Percentiles rank a stretch among this genome's conserved stretches.
phyloP scores from a whole-genome alignment of 1,140 invertebrate genomes.

The Meloidogyne exigua region DNA sequence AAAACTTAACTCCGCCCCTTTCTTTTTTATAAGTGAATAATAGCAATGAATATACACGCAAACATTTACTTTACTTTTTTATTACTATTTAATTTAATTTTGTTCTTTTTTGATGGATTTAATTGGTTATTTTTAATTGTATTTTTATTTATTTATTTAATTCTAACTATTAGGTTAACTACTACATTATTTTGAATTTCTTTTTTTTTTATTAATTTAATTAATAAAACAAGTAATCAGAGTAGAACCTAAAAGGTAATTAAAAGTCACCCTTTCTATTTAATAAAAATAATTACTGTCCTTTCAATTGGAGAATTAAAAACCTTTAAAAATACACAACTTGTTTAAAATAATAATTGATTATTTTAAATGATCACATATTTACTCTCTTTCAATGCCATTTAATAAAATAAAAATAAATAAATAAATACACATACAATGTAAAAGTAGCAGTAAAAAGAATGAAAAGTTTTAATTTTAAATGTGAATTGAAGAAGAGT shows the following conservation, averaged over 20 bases:
- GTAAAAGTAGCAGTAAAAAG: not conserved
- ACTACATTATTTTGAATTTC: no score
- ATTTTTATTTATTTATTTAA: not conserved
- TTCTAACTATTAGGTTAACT: no score
- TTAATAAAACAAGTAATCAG: no score
- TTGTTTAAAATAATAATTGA: not conserved
- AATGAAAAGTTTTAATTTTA: not conserved
- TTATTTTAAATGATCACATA: not conserved
- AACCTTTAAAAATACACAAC: not conserved
- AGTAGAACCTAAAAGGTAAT: no score
- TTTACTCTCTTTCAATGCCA: not conserved
- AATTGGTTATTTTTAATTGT: not conserved
- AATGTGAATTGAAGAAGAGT: not conserved
- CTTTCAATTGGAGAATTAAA: no score
- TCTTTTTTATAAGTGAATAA: not conserved
- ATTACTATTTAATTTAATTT: not conserved
- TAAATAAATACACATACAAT: constrained; percentile 5
- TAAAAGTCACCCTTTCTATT: no score
- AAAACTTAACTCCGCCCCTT: not conserved
- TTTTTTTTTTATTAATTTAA: no score
- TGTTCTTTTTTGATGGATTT: not conserved
- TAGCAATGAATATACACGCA: not conserved
- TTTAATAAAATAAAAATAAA: not conserved
- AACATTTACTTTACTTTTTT: not conserved
- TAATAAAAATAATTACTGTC: no score